Percentiles rank a stretch among this genome's conserved stretches.
These are phyloP conservation scores for Scolanthus callimorphus DNA, from an alignment of 92 coral and sea anemone species.

Conservation along the genomic window DNA sequence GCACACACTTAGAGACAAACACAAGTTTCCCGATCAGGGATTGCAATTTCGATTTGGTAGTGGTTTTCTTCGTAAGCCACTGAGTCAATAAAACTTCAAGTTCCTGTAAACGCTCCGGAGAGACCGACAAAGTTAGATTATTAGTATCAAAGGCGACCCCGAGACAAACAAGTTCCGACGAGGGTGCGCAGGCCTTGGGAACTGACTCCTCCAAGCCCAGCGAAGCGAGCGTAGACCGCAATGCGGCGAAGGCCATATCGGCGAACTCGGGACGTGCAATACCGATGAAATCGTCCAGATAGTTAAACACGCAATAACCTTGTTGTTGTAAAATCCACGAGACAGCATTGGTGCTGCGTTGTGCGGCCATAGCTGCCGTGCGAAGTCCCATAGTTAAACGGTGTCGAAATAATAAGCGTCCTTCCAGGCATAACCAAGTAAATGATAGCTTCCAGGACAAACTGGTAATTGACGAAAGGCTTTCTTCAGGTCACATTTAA, in stretches of 20 bases:
- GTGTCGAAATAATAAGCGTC: too few species aligned
- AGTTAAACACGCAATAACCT: slow-evolving; percentile 6
- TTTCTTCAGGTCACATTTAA: too few species aligned
- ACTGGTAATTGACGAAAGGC: too few species aligned
- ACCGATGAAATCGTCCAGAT: slow-evolving; percentile 13
- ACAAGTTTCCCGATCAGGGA: too few species aligned
- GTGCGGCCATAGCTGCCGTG: too few species aligned
- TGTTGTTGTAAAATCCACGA: slow-evolving; percentile 9
- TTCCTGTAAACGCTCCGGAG: neutral
- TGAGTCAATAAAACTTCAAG: too few species aligned
- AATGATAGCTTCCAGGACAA: too few species aligned
- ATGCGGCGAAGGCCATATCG: neutral
- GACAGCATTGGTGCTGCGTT: neutral
- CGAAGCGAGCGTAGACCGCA: neutral
- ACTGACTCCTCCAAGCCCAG: slow-evolving; percentile 9
- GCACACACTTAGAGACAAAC: too few species aligned
- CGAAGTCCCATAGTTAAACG: too few species aligned
- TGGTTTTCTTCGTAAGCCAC: too few species aligned
- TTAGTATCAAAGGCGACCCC: slow-evolving; percentile 4
- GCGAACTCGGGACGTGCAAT: neutral
- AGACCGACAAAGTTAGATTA: slow-evolving; percentile 5
- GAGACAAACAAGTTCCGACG: neutral
- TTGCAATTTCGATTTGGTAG: too few species aligned
- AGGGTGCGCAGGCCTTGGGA: slow-evolving; percentile 11
- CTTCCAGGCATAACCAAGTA: too few species aligned